These are phyloP conservation scores for Sandelia bainsii DNA, from an alignment of 2,797 vertebrate genomes.

Conservation along the genomic window DNA sequence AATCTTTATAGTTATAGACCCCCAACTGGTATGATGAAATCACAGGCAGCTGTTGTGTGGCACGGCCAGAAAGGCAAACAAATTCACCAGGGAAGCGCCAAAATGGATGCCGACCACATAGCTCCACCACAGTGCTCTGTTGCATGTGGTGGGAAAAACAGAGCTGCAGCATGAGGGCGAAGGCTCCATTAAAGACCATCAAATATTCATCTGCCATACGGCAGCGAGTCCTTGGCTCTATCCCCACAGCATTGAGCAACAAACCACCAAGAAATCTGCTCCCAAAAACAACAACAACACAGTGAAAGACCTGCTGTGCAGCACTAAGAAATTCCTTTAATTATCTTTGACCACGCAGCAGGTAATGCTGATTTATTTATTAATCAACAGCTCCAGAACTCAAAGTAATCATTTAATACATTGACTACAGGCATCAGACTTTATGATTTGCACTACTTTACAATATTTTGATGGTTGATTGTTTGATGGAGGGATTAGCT, in stretches of 20 bases:
- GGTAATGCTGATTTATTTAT: constrained; percentile 45
- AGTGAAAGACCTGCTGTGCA: constrained; percentile 16
- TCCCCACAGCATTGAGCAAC: constrained; percentile 41
- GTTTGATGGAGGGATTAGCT: constrained; percentile 29
- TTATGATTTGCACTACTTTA: not conserved
- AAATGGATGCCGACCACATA: constrained; percentile 46
- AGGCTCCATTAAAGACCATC: constrained; percentile 78
- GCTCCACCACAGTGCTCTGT: constrained; percentile 25
- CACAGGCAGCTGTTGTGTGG: constrained; percentile 68
- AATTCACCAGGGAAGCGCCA: constrained; percentile 68
- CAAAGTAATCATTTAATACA: constrained; percentile 30
- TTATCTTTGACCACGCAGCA: constrained; percentile 39
- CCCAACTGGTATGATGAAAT: constrained; percentile 54
- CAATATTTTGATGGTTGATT: not conserved
- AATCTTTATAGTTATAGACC: constrained; percentile 28
- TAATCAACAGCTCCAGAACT: constrained; percentile 7
- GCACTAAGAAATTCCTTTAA: constrained; percentile 29
- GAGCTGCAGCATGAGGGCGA: constrained; percentile 42
- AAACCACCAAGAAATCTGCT: constrained; percentile 38
- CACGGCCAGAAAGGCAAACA: constrained; percentile 45
- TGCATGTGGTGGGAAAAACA: constrained; percentile 40
- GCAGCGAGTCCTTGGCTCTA: constrained; percentile 49
- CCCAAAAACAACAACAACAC: constrained; percentile 56
- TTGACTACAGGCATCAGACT: constrained; percentile 1
- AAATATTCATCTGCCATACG: constrained; percentile 83